These are phyloP conservation scores for Anastrepha ludens DNA, from an alignment of 1,140 invertebrate genomes.

Conservation along the genomic window DNA sequence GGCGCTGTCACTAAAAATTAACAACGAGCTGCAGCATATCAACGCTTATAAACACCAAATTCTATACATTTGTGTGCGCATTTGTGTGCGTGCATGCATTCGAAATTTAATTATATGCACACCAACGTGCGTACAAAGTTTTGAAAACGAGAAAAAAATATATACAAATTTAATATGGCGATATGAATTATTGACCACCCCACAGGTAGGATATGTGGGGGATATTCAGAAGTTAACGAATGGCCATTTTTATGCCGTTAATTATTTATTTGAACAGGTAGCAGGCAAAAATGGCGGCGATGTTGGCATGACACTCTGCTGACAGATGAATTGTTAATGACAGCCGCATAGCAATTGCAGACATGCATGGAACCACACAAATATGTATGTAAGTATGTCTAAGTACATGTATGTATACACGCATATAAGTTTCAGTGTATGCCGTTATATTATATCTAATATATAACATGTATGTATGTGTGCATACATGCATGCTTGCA, in stretches of 20 bases:
- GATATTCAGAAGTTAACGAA: slow-evolving; percentile 29
- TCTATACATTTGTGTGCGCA: neutral
- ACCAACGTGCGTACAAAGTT: neutral
- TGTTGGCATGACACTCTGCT: neutral
- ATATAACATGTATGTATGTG: neutral
- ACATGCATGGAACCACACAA: neutral
- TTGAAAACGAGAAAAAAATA: neutral
- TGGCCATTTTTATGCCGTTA: slow-evolving; percentile 27
- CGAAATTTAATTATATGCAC: neutral
- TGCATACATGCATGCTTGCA: too few species aligned
- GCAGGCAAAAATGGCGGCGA: neutral
- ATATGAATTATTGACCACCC: neutral
- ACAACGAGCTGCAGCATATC: neutral
- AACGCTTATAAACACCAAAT: neutral
- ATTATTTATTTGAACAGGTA: slow-evolving; percentile 44
- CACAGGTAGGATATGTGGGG: neutral
- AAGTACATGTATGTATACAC: neutral
- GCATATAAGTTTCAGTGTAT: too few species aligned
- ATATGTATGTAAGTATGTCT: neutral
- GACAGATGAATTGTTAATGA: slow-evolving; percentile 50
- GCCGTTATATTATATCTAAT: too few species aligned
- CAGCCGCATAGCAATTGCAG: slow-evolving; percentile 11
- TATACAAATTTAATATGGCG: neutral
- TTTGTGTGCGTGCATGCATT: neutral
- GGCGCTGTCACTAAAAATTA: neutral